Percentiles rank a stretch among this genome's conserved stretches.
Conservation (phyloP, 1,140 invertebrate genomes). For the Calephelis nemesis region DNA sequence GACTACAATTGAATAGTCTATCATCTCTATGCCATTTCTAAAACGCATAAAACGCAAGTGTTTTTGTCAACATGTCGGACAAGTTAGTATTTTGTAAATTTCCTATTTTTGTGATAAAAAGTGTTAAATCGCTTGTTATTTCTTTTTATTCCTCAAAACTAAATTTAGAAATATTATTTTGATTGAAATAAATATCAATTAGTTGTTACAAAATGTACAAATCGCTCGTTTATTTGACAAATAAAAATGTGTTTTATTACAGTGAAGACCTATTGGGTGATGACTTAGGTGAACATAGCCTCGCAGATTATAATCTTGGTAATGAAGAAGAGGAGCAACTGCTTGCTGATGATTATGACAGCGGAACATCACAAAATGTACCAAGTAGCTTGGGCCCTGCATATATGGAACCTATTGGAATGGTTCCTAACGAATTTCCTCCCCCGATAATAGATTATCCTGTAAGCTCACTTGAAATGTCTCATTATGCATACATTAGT, state of each 20-base stretch:
- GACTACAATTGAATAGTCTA: too few species aligned
- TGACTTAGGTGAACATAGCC: constrained; percentile 71
- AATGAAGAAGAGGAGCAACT: constrained; percentile 74
- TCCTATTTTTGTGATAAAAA: background rate
- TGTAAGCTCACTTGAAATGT: constrained; percentile 34
- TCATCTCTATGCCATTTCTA: too few species aligned
- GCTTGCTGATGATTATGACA: constrained; percentile 67
- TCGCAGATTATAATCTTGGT: constrained; percentile 69
- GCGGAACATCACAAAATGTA: constrained; percentile 58
- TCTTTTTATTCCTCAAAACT: background rate
- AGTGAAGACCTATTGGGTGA: constrained; percentile 71
- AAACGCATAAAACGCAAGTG: constrained; percentile 24
- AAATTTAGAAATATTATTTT: background rate
- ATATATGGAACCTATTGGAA: constrained; percentile 42
- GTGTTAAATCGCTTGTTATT: background rate
- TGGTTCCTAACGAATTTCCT: constrained; percentile 47
- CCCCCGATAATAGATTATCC: constrained; percentile 48
- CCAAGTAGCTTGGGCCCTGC: constrained; percentile 43
- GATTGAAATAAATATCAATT: background rate
- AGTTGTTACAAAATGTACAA: background rate
- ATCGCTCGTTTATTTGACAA: background rate
- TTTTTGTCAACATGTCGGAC: constrained; percentile 72
- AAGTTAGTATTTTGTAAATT: constrained; percentile 61
- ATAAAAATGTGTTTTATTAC: constrained; percentile 38
- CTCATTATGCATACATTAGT: too few species aligned